Percentiles rank a stretch among this genome's conserved stretches.
Conservation (phyloP, 2,113 vertebrate genomes). For the Tetraodon nigroviridis region DNA sequence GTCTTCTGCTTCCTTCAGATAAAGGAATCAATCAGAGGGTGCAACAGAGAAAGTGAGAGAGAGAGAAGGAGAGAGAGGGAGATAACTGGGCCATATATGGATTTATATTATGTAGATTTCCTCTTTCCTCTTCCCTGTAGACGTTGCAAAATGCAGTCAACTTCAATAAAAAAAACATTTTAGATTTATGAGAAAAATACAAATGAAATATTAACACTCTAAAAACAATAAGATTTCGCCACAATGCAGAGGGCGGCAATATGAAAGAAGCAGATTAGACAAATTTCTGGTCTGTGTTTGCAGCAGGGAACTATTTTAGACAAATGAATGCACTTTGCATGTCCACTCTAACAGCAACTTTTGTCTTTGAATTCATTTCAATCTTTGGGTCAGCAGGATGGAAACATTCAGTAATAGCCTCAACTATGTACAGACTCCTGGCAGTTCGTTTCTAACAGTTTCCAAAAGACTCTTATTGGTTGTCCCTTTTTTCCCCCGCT, state of each 20-base stretch:
- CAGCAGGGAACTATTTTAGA: neutral
- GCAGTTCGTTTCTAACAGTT: conserved; percentile 60
- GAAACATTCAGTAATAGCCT: conserved; percentile 70
- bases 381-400: conserved; percentile 67
- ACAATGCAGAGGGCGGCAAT: conserved; percentile 49
- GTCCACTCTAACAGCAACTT: conserved; percentile 20
- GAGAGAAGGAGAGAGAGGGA: conserved; percentile 50
- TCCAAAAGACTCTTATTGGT: conserved; percentile 66
- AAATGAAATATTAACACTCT: conserved; percentile 66
- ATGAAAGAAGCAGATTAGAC: conserved; percentile 46
- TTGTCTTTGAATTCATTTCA: conserved; percentile 60
- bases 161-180: conserved; percentile 69
- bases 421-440: conserved; percentile 63
- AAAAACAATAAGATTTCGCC: conserved; percentile 58
- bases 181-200: conserved; percentile 74
- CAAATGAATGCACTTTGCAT: conserved; percentile 27
- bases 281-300: conserved; percentile 38
- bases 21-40: conserved; percentile 75
- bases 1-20: conserved; percentile 74
- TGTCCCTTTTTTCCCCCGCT: conserved; percentile 30
- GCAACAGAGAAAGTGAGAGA: conserved; percentile 52
- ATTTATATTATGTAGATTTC: conserved; percentile 73
- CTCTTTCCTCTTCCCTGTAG: conserved; percentile 60
- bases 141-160: conserved; percentile 63
- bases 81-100: conserved; percentile 74